A percentile compares a stretch with the other conserved stretches of the same genome.
These are phyloP conservation scores for Molossus molossus DNA, from an alignment of 2,797 vertebrate genomes.

Conservation along the genomic window DNA sequence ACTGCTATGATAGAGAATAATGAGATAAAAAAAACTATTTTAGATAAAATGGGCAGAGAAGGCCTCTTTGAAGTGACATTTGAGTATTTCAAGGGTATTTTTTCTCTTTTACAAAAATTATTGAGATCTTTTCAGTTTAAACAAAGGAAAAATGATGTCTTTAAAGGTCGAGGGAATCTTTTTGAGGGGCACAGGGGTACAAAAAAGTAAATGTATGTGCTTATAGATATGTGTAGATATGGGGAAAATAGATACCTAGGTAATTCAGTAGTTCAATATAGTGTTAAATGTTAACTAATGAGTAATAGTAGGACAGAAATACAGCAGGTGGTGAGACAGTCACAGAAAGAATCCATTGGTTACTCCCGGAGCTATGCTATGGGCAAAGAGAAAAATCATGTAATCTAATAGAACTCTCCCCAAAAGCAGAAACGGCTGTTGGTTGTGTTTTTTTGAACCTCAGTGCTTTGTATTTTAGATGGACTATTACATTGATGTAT, in stretches of 20 bases:
- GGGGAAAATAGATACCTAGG: background rate
- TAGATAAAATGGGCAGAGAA: conserved; percentile 47
- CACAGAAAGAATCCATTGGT: background rate
- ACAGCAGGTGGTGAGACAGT: background rate
- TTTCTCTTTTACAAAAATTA: conserved; percentile 32
- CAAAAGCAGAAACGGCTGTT: conserved; percentile 40
- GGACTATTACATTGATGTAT: conserved; percentile 61
- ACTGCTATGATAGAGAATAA: conserved; percentile 19
- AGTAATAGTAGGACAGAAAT: conserved; percentile 39
- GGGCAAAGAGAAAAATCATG: conserved; percentile 25
- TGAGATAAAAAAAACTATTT: conserved; percentile 38
- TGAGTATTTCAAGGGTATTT: conserved; percentile 56
- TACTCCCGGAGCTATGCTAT: conserved; percentile 17
- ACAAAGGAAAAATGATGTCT: conserved; percentile 53
- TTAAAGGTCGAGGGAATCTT: conserved; percentile 28
- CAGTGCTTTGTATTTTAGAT: conserved; percentile 67
- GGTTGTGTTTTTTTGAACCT: conserved; percentile 59
- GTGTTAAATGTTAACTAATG: conserved; percentile 41
- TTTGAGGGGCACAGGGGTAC: background rate
- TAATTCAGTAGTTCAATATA: conserved; percentile 11
- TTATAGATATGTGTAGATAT: background rate
- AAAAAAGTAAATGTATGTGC: conserved; percentile 10
- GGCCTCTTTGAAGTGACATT: conserved; percentile 43
- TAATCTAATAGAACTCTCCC: background rate
- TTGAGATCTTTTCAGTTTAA: conserved; percentile 53